Evolutionary conservation across 2,797 vertebrate genomes (phyloP).

Genomic region (Tokudaia muenninki): DNA sequence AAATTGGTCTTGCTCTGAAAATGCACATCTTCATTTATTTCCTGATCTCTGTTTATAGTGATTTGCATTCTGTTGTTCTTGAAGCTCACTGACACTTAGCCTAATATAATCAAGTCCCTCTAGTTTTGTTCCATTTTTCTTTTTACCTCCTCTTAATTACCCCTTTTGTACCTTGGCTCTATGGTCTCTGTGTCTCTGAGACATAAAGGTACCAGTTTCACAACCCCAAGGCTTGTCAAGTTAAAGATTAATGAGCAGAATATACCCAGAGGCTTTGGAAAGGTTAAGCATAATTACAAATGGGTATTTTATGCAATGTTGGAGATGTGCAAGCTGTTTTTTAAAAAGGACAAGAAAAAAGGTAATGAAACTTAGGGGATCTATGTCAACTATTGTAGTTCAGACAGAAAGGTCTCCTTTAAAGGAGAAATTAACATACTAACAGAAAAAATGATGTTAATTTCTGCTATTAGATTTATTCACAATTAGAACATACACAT

Average conservation of each 20-base stretch:
- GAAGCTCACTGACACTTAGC: conserved; percentile 80
- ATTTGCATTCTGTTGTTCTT: conserved; percentile 84
- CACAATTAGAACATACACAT: conserved; percentile 50
- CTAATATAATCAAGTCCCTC: conserved; percentile 84
- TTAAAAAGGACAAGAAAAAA: conserved; percentile 76
- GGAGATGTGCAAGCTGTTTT: conserved; percentile 86
- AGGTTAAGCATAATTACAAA: conserved; percentile 92
- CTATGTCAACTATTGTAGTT: conserved; percentile 83
- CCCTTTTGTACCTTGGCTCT: conserved; percentile 86
- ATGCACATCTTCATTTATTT: conserved; percentile 71
- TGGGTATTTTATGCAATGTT: conserved; percentile 88
- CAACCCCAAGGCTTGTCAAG: conserved; percentile 87
- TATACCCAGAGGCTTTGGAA: conserved; percentile 89
- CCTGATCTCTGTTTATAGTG: conserved; percentile 72
- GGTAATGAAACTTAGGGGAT: conserved; percentile 85
- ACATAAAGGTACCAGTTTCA: conserved; percentile 85
- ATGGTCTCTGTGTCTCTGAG: conserved; percentile 84
- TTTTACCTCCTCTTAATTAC: conserved; percentile 86
- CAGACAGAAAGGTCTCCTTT: conserved; percentile 60
- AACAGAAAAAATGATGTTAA: conserved; percentile 71
- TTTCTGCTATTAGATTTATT: conserved; percentile 82
- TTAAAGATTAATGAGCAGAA: conserved; percentile 91
- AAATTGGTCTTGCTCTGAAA: conserved; percentile 82
- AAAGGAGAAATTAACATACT: conserved; percentile 84
- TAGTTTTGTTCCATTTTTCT: conserved; percentile 86